Conservation (phyloP, 2,113 vertebrate genomes). For the Rhabdornis inornatus region DNA sequence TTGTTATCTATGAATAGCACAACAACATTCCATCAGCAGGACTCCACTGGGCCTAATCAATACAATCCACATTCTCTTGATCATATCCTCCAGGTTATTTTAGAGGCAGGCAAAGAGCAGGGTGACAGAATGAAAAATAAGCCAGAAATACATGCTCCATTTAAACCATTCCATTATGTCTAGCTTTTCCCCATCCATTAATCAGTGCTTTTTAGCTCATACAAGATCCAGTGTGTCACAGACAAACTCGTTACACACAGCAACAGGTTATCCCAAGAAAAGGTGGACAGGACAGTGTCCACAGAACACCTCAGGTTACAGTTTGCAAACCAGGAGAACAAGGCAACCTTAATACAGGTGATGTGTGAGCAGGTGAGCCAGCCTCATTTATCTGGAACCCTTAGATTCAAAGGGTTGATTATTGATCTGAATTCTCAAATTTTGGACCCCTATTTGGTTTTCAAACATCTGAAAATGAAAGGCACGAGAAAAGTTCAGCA, state of each 20-base stretch:
- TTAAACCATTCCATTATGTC: background rate
- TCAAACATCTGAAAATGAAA: background rate
- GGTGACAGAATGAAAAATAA: background rate
- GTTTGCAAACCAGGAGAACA: background rate
- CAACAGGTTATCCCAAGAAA: background rate
- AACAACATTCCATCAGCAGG: background rate
- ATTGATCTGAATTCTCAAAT: background rate
- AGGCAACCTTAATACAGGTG: background rate
- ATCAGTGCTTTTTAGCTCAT: background rate
- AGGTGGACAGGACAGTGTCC: background rate
- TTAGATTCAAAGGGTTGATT: background rate
- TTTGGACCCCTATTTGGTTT: background rate
- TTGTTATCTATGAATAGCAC: background rate
- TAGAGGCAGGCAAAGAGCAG: background rate
- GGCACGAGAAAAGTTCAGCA: background rate
- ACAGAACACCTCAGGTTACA: background rate
- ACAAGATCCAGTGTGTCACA: background rate
- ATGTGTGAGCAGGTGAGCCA: background rate
- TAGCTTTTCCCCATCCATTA: background rate
- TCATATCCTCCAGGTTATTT: background rate
- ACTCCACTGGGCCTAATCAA: background rate
- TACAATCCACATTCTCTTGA: background rate
- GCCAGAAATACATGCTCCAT: background rate
- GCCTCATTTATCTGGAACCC: background rate
- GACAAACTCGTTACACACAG: background rate